Base-by-base conservation (phyloP, 1,140 invertebrate species). In the Pissodes strobi region DNA sequence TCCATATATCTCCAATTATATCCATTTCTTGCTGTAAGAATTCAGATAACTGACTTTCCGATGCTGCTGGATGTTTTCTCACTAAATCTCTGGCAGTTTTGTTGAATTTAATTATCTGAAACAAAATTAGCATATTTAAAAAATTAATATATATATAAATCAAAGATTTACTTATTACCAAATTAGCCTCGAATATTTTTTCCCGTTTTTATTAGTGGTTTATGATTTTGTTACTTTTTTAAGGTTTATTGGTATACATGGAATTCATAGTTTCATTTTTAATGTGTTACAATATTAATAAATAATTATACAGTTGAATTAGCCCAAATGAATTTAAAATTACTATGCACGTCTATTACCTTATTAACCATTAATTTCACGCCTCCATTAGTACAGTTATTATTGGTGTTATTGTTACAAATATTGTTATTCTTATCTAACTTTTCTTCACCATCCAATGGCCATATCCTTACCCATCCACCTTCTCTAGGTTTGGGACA, bases 391-490 rank as follows among this genome's bases (percentile, higher is more conserved):
- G 13, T 49, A 15, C 13, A 23, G 23, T 13, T n/a, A 25, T 49
- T 49, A 43, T 53, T 49, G 21, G 19, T 45, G 23, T 13, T n/a
- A 25, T 49, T 49, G 38, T 53, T 46, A 18, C 27, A 46, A 25
- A 65, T 59, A 57, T 53, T 64, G 25, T 60, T 64, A 22, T 65
- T 64, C 53, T 55, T 68, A 51, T 65, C 51, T 6, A 48, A 3
- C 38, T 63, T 52, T 49, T 67, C 66, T 15, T 58, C 63, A 3
- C 25, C 22, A 43, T 52, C 65, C 52, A 76, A 63, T 0, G 86
- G 86, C 76, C 81, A 87, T n/a, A 86, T 78, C 52, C 85, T 74
- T 13, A 85, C 79, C 86, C 86, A 87, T 18, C 84, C 83, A 2
- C 86, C 86, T 71, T 85, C 85, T 18, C 73, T 73, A 8, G 73